Conservation (phyloP, 2,113 vertebrate genomes). For the Tupaia chinensis region DNA sequence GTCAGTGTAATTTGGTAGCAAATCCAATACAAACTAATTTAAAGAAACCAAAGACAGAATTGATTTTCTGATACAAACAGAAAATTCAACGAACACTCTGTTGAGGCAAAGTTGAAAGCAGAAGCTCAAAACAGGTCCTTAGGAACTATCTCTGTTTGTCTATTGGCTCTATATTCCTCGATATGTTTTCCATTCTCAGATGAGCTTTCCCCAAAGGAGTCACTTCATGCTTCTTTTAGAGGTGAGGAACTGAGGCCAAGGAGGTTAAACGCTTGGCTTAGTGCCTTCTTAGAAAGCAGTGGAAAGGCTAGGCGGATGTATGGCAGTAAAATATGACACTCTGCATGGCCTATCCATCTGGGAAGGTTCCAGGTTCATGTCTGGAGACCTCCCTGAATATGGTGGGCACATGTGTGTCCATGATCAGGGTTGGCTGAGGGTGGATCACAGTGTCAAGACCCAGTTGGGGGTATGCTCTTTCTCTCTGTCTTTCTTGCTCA, state of each 20-base stretch:
- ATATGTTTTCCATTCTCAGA: not conserved
- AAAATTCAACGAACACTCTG: not conserved
- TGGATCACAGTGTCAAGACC: too few species aligned
- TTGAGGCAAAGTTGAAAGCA: not conserved
- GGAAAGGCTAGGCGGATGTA: too few species aligned
- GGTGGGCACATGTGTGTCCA: too few species aligned
- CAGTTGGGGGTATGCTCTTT: too few species aligned
- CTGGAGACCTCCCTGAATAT: too few species aligned
- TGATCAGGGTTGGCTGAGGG: too few species aligned
- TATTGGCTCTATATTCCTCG: not conserved
- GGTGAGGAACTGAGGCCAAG: not conserved
- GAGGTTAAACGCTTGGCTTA: not conserved
- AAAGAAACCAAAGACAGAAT: conserved; percentile 44
- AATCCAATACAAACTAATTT: conserved; percentile 22
- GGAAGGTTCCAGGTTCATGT: too few species aligned
- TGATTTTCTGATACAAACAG: conserved; percentile 19
- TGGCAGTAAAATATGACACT: too few species aligned
- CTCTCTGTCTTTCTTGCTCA: too few species aligned
- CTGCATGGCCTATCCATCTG: too few species aligned
- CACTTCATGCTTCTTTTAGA: not conserved
- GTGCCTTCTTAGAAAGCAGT: not conserved
- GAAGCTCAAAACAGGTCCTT: not conserved
- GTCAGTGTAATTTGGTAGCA: not conserved
- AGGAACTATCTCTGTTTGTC: not conserved
- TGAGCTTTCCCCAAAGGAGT: not conserved